phyloP scores from a whole-genome alignment of 2,888 invertebrate genomes.

The Eulithis testata region DNA sequence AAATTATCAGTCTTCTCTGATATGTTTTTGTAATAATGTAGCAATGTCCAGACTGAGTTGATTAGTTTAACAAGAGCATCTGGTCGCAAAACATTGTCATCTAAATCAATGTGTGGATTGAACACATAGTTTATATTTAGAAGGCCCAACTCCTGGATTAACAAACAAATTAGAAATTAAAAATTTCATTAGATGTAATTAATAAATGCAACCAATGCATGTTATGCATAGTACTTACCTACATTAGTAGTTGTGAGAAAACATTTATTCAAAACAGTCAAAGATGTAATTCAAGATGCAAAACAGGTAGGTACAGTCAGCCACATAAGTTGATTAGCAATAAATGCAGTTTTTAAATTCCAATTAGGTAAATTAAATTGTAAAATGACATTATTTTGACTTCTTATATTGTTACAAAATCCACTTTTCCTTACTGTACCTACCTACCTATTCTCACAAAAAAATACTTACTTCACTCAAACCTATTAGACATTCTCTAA shows the following conservation, averaged over 20 bases:
- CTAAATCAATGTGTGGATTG: conserved; percentile 71
- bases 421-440: no score
- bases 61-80: conserved; percentile 70
- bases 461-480: conserved; percentile 63
- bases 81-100: conserved; percentile 52
- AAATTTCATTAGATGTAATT: not conserved
- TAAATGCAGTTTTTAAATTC: no score
- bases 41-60: conserved; percentile 68
- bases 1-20: conserved; percentile 62
- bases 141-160: conserved; percentile 69
- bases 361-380: no score
- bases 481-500: conserved; percentile 74
- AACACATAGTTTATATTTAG: conserved; percentile 70
- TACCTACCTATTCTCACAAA: no score
- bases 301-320: no score
- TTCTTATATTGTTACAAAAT: no score
- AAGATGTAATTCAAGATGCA: no score
- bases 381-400: no score
- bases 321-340: no score
- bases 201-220: not conserved
- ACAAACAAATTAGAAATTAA: not conserved
- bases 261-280: no score
- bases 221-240: not conserved
- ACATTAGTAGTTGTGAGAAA: no score
- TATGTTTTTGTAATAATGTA: conserved; percentile 67